A percentile compares a stretch with the other conserved stretches of the same genome.
Conservation (phyloP, 2,888 invertebrate genomes). For the Ptychoptera contaminata region DNA sequence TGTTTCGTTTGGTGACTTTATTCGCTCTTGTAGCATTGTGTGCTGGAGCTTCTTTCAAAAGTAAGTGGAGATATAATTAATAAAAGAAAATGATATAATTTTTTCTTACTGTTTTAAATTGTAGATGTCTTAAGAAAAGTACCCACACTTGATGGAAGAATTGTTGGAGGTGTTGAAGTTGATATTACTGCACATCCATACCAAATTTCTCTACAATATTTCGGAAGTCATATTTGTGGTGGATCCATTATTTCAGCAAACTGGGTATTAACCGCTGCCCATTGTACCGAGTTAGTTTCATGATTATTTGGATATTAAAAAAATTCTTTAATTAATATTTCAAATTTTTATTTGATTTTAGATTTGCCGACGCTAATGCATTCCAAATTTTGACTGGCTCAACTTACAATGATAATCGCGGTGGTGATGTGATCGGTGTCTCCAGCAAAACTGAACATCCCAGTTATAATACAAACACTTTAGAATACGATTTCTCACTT, state of each 20-base stretch:
- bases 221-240: slow-evolving; percentile 29
- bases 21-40: too few species aligned
- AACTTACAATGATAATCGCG: slow-evolving; percentile 15
- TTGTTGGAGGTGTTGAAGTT: slow-evolving; percentile 30
- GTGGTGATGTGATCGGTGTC: slow-evolving; percentile 36
- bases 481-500: slow-evolving; percentile 31
- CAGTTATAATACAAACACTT: slow-evolving; percentile 22
- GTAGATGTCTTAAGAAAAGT: not conserved
- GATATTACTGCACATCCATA: slow-evolving; percentile 29
- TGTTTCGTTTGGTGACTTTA: too few species aligned
- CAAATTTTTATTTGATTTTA: not conserved
- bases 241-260: slow-evolving; percentile 27
- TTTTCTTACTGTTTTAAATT: not conserved
- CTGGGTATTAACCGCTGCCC: slow-evolving; percentile 31
- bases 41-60: too few species aligned
- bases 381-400: slow-evolving; percentile 28
- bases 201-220: slow-evolving; percentile 30
- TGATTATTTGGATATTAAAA: not conserved
- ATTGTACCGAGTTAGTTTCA: slow-evolving; percentile 25
- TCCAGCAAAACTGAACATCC: slow-evolving; percentile 30
- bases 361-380: slow-evolving; percentile 9
- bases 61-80: too few species aligned
- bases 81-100: too few species aligned
- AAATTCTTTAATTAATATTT: not conserved
- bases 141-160: slow-evolving; percentile 27